Evolutionary conservation across 2,113 vertebrate species (phyloP).

Genomic region (Colaptes auratus): DNA sequence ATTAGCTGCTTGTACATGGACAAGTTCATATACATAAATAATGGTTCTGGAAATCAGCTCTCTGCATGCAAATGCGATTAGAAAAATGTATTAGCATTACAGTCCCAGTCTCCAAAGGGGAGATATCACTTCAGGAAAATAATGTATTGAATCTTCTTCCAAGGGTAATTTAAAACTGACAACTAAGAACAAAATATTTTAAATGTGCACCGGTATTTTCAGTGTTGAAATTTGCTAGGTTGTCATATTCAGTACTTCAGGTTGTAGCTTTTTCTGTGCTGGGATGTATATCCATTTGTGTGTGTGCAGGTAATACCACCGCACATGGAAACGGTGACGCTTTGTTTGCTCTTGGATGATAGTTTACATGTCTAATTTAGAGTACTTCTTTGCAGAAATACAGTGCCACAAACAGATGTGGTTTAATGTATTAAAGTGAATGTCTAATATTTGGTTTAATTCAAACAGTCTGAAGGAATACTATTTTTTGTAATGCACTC

Average conservation of each 20-base stretch:
- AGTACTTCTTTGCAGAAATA: not conserved
- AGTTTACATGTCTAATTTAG: not conserved
- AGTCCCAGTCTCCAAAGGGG: not conserved
- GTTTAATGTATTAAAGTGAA: not conserved
- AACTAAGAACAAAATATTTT: not conserved
- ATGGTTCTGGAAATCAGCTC: slow-evolving; percentile 16
- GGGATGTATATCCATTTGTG: not conserved
- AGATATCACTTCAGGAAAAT: slow-evolving; percentile 8
- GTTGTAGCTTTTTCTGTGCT: not conserved
- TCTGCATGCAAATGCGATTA: not conserved
- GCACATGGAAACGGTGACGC: not conserved
- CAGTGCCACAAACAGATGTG: not conserved
- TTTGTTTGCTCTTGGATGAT: not conserved
- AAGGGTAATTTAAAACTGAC: not conserved
- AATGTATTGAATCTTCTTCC: not conserved
- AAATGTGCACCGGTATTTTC: not conserved
- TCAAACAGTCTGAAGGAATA: not conserved
- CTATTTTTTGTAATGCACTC: not conserved
- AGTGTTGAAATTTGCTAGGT: not conserved
- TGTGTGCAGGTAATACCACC: not conserved
- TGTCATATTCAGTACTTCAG: not conserved
- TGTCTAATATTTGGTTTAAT: not conserved
- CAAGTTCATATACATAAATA: slow-evolving; percentile 24
- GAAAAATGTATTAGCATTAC: not conserved
- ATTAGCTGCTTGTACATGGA: not conserved